Conservation (phyloP, 1,140 invertebrate genomes). For the Cylas formicarius region DNA sequence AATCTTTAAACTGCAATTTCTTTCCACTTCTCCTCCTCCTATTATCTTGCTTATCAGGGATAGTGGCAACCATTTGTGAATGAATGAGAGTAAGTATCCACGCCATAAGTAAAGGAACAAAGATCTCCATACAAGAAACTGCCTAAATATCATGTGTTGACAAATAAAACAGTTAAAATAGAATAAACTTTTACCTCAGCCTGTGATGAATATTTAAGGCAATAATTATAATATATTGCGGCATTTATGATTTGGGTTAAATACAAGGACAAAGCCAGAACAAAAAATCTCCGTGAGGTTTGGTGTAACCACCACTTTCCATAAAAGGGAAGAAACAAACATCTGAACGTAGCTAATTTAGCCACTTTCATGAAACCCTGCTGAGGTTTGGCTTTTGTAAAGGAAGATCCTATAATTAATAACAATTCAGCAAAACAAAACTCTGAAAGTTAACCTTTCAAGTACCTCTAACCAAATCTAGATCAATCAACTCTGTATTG, state of each 20-base stretch:
- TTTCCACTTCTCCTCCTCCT: slow-evolving; percentile 8
- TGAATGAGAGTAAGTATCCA: slow-evolving; percentile 77
- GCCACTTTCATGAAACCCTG: slow-evolving; percentile 77
- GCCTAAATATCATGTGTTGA: slow-evolving; percentile 28
- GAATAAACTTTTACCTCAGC: slow-evolving; percentile 4
- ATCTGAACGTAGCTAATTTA: slow-evolving; percentile 67
- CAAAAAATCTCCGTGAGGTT: slow-evolving; percentile 67
- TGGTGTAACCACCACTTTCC: slow-evolving; percentile 84
- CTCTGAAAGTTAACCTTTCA: slow-evolving; percentile 3
- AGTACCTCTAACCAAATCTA: slow-evolving; percentile 79
- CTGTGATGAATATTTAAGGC: neutral
- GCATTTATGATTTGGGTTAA: slow-evolving; percentile 43
- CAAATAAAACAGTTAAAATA: slow-evolving; percentile 36
- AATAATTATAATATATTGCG: slow-evolving; percentile 46
- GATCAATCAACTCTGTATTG: slow-evolving; percentile 89
- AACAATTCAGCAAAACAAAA: slow-evolving; percentile 9
- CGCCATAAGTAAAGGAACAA: slow-evolving; percentile 75
- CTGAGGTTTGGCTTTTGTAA: slow-evolving; percentile 88
- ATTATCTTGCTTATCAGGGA: slow-evolving; percentile 33
- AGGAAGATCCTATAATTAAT: slow-evolving; percentile 68
- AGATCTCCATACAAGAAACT: slow-evolving; percentile 52
- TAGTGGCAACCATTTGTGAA: slow-evolving; percentile 82
- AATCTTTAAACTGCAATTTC: slow-evolving; percentile 17
- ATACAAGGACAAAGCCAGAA: slow-evolving; percentile 44
- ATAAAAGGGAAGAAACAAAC: slow-evolving; percentile 75